Conservation (phyloP, 2,888 invertebrate species). For the Meteorus colon region DNA sequence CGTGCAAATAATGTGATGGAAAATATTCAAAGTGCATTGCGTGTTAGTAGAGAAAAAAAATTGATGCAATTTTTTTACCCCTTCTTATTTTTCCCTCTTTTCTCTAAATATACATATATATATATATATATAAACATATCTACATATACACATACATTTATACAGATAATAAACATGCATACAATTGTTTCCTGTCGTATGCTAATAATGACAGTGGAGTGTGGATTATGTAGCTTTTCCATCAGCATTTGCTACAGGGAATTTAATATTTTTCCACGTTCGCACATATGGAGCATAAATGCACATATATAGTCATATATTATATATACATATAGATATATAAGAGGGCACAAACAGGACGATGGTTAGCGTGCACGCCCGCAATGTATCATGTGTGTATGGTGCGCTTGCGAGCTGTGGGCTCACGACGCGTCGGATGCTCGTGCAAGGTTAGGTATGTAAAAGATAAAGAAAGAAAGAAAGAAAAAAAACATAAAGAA, state of each 20-base stretch:
- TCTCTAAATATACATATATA: not conserved
- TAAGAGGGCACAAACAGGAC: conserved; percentile 7
- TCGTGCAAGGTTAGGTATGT: conserved; percentile 51
- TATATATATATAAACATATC: not conserved
- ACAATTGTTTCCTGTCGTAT: conserved; percentile 60
- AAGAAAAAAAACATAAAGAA: conserved; percentile 34
- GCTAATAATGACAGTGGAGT: conserved; percentile 56
- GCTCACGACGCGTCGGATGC: conserved; percentile 55
- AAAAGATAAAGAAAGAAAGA: not conserved
- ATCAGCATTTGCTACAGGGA: conserved; percentile 14
- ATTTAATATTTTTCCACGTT: conserved; percentile 41
- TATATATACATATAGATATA: not conserved
- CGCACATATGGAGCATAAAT: conserved; percentile 56
- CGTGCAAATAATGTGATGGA: conserved; percentile 39
- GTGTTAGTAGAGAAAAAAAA: conserved; percentile 56
- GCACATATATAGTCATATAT: not conserved
- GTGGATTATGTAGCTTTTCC: conserved; percentile 50
- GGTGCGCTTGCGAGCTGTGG: conserved; percentile 42
- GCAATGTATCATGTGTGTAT: conserved; percentile 64
- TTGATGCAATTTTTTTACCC: not conserved
- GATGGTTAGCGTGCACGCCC: conserved; percentile 61
- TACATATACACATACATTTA: not conserved
- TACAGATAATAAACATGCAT: not conserved
- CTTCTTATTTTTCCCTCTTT: not conserved
- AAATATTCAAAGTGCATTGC: conserved; percentile 53